These are phyloP conservation scores for Champsocephalus gunnari DNA, from an alignment of 2,797 vertebrate genomes.

Conservation along the genomic window DNA sequence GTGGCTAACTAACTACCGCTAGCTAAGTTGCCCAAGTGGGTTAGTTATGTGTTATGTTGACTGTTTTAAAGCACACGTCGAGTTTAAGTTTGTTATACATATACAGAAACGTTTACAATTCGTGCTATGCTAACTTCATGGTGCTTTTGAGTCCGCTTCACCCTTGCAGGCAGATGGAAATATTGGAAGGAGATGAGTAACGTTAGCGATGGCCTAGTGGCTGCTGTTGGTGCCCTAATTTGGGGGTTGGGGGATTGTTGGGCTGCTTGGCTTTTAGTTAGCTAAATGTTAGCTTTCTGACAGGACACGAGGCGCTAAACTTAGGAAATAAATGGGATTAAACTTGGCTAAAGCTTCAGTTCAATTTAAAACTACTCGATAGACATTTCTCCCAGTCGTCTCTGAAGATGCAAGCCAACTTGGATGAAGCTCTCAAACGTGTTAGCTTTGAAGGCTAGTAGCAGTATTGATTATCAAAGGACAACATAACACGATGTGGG, in stretches of 20 bases:
- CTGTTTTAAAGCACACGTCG: background rate
- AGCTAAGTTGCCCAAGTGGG: constrained; percentile 69
- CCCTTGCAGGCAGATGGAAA: constrained; percentile 77
- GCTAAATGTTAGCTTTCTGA: constrained; percentile 29
- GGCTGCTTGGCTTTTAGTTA: constrained; percentile 40
- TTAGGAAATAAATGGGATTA: background rate
- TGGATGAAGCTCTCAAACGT: constrained; percentile 68
- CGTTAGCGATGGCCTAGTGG: constrained; percentile 83
- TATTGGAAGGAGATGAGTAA: constrained; percentile 78
- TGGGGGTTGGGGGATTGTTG: constrained; percentile 63
- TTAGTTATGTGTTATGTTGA: constrained; percentile 30
- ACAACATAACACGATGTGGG: constrained; percentile 33
- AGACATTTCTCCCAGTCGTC: constrained; percentile 54
- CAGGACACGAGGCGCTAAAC: constrained; percentile 20
- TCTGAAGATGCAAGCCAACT: constrained; percentile 73
- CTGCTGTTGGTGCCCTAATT: constrained; percentile 75
- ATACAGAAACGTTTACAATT: background rate
- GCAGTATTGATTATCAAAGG: constrained; percentile 39
- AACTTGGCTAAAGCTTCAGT: constrained; percentile 12
- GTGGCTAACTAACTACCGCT: constrained; percentile 74
- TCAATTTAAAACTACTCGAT: constrained; percentile 48
- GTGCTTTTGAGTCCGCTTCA: constrained; percentile 71
- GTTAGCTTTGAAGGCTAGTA: constrained; percentile 75
- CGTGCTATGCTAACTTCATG: constrained; percentile 73
- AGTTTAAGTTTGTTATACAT: constrained; percentile 45